phyloP scores from a whole-genome alignment of 2,888 invertebrate species.

The Scaptomyza polygonia region DNA sequence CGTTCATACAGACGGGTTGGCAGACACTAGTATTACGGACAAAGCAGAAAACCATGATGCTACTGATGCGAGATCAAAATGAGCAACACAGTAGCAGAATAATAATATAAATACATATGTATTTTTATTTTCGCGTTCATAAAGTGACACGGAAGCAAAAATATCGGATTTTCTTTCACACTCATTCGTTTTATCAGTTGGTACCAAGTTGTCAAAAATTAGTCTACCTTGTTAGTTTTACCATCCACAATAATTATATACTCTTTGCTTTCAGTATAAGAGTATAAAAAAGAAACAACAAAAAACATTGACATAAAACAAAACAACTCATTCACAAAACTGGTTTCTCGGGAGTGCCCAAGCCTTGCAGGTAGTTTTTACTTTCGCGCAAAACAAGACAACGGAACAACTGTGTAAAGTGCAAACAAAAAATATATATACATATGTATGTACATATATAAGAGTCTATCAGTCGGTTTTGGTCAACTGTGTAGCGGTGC shows the following conservation, averaged over 20 bases:
- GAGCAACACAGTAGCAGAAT: too few relatives aligned
- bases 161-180: too few relatives aligned
- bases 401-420: constrained; percentile 38
- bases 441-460: constrained; percentile 66
- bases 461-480: constrained; percentile 57
- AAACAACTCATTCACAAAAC: constrained; percentile 76
- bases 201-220: too few relatives aligned
- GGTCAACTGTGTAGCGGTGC: constrained; percentile 29
- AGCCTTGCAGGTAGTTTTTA: constrained; percentile 76
- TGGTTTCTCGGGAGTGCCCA: constrained; percentile 61
- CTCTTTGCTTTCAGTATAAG: neutral
- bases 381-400: constrained; percentile 72
- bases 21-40: too few relatives aligned
- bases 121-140: too few relatives aligned
- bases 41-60: too few relatives aligned
- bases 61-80: too few relatives aligned
- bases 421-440: constrained; percentile 65
- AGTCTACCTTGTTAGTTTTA: too few relatives aligned
- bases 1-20: too few relatives aligned
- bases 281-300: neutral
- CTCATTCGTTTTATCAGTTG: too few relatives aligned
- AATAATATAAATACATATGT: too few relatives aligned
- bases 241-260: neutral
- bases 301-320: constrained; percentile 23
- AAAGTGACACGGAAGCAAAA: too few relatives aligned